phyloP scores from a whole-genome alignment of 1,140 invertebrate species.

The Onthophagus taurus region DNA sequence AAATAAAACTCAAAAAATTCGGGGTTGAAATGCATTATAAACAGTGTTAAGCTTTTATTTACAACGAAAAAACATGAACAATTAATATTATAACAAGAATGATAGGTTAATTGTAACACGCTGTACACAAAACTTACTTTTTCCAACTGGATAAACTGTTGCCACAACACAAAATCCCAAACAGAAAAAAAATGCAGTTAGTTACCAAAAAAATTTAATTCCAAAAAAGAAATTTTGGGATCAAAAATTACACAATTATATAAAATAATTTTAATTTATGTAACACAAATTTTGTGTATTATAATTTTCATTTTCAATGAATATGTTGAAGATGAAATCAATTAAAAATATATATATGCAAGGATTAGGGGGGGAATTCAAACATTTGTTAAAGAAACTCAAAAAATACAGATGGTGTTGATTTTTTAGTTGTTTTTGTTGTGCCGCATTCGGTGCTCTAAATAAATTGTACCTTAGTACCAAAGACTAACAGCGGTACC shows the following conservation, averaged over 20 bases:
- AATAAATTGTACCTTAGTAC: conserved; percentile 21
- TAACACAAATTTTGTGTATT: too few species aligned
- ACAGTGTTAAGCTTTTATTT: too few species aligned
- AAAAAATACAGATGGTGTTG: too few species aligned
- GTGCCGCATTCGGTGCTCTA: conserved; percentile 31
- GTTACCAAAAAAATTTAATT: conserved; percentile 8
- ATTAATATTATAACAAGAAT: too few species aligned
- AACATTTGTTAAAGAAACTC: too few species aligned
- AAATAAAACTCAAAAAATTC: too few species aligned
- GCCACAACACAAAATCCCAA: conserved; percentile 23
- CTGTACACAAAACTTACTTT: conserved; percentile 36
- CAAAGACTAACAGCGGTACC: conserved; percentile 32
- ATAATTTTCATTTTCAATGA: too few species aligned
- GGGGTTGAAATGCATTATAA: too few species aligned
- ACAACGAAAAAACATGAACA: too few species aligned
- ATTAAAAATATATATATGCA: neutral
- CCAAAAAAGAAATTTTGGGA: neutral
- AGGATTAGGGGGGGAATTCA: neutral
- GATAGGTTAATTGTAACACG: too few species aligned
- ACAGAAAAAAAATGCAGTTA: conserved; percentile 22
- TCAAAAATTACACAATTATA: conserved; percentile 3
- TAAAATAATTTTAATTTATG: neutral
- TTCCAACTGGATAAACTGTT: conserved; percentile 34
- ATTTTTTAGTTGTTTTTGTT: conserved; percentile 13
- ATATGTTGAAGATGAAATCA: neutral